Evolutionary conservation across 2,797 vertebrate species (phyloP).

Genomic region (Falco rusticolus): DNA sequence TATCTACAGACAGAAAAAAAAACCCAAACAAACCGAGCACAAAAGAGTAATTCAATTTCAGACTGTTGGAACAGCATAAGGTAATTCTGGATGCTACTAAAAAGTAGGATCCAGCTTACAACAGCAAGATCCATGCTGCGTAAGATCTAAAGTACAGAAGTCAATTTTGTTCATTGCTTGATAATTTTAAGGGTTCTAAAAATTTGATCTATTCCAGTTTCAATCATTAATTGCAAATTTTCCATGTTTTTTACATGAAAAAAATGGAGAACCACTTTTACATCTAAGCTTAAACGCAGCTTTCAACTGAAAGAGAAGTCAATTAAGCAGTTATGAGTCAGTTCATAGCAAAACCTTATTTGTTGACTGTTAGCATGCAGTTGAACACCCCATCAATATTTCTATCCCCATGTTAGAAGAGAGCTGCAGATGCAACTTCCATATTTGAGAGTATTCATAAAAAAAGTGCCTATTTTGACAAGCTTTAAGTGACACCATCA

Average conservation of each 20-base stretch:
- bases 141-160: neutral
- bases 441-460: neutral
- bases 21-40: neutral
- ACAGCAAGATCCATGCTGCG: neutral
- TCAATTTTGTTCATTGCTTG: neutral
- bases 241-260: neutral
- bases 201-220: neutral
- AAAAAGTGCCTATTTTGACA: neutral
- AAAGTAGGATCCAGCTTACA: neutral
- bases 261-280: neutral
- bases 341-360: constrained; percentile 44
- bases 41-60: neutral
- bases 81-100: neutral
- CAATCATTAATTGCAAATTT: neutral
- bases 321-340: neutral
- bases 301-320: neutral
- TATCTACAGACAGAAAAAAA: neutral
- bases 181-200: neutral
- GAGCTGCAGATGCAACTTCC: neutral
- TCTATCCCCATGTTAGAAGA: neutral
- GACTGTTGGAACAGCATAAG: neutral
- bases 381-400: neutral
- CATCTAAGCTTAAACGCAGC: neutral
- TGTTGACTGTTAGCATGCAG: neutral
- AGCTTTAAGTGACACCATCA: neutral